Conservation (phyloP, 2,797 vertebrate species). For the Acrossocheilus fasciatus region DNA sequence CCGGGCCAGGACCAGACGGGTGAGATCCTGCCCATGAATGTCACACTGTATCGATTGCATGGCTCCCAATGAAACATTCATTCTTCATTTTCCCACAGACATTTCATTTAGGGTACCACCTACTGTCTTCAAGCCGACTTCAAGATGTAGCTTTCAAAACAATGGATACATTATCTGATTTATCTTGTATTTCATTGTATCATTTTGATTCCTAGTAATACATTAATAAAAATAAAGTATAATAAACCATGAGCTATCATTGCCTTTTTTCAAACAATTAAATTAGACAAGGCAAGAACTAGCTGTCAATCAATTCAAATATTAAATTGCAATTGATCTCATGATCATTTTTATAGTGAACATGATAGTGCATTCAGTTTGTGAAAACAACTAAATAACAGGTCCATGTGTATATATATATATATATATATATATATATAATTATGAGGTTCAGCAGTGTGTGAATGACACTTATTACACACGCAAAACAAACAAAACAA, state of each 20-base stretch:
- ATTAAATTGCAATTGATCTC: neutral
- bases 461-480: neutral
- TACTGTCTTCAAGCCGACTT: neutral
- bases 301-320: neutral
- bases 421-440: too few species aligned
- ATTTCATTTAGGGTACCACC: slow-evolving; percentile 23
- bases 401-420: neutral
- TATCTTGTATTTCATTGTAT: neutral
- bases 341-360: neutral
- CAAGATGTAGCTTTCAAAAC: too few species aligned
- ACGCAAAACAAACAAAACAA: neutral
- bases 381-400: neutral
- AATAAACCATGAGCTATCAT: neutral
- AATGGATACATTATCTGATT: neutral
- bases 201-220: neutral
- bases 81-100: slow-evolving; percentile 54
- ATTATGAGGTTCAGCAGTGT: neutral
- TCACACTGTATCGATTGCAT: slow-evolving; percentile 45
- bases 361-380: neutral
- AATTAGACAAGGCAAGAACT: neutral
- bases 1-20: slow-evolving; percentile 29
- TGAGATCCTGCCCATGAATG: slow-evolving; percentile 27
- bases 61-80: slow-evolving; percentile 49
- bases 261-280: neutral
- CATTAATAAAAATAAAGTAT: neutral